Evolutionary conservation across 2,888 invertebrate genomes (phyloP).

Genomic region (Agriotes lineatus): DNA sequence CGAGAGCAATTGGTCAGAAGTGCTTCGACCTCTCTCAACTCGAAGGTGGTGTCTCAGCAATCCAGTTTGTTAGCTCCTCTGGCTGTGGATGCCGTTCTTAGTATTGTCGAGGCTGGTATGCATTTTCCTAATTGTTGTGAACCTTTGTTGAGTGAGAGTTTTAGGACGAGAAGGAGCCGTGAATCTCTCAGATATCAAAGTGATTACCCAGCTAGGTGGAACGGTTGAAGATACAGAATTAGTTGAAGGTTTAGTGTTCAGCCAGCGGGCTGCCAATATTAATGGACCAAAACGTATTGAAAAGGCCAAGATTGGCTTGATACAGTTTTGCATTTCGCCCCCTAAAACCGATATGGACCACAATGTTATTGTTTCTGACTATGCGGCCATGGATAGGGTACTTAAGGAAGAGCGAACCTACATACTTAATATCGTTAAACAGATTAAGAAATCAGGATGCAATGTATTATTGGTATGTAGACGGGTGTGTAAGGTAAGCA

Average conservation of each 20-base stretch:
- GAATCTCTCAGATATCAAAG: constrained; percentile 95
- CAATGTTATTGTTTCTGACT: constrained; percentile 96
- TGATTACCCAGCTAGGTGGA: constrained; percentile 96
- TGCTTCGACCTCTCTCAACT: constrained; percentile 98
- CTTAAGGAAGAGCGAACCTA: constrained; percentile 97
- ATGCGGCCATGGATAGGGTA: constrained; percentile 99
- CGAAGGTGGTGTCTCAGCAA: constrained; percentile 99
- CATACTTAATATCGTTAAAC: constrained; percentile 97
- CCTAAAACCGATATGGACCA: constrained; percentile 99
- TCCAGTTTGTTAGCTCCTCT: constrained; percentile 95
- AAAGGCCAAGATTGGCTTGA: constrained; percentile 98
- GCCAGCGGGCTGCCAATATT: constrained; percentile 87
- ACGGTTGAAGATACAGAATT: constrained; percentile 98
- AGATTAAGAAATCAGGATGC: constrained; percentile 98
- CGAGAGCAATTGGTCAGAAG: constrained; percentile 90
- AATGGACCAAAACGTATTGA: constrained; percentile 95
- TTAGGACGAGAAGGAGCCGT: constrained; percentile 75
- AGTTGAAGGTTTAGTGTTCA: constrained; percentile 94
- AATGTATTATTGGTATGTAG: constrained; percentile 92
- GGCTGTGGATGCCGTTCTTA: constrained; percentile 96
- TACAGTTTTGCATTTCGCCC: constrained; percentile 99
- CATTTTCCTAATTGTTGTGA: too few relatives aligned
- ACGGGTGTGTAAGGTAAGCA: too few relatives aligned
- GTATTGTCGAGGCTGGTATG: constrained; percentile 77
- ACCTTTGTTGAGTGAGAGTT: too few relatives aligned